Conservation (phyloP, 37 sponge, comb jelly and placozoan genomes). For the Halisarca cf. caerulea region DNA sequence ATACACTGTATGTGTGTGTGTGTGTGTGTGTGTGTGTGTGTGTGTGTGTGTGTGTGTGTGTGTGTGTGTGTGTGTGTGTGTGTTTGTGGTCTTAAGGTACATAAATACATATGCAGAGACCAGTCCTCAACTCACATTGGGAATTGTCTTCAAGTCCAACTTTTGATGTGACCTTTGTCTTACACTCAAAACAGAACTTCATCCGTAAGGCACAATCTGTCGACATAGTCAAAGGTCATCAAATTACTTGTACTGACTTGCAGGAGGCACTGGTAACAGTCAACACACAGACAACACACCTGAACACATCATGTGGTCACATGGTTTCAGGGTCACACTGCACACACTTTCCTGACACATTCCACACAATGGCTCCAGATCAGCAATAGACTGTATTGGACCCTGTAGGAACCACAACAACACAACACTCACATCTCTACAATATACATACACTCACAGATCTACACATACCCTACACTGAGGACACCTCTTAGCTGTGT, state of each 20-base stretch:
- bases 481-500: slow-evolving; percentile 82
- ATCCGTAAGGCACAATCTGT: background rate
- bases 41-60: too few relatives aligned
- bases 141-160: slow-evolving; percentile 62
- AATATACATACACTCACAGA: background rate
- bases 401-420: slow-evolving; percentile 20
- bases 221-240: background rate
- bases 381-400: slow-evolving; percentile 33
- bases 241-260: too few relatives aligned
- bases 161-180: background rate
- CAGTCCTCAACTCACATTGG: slow-evolving; percentile 50
- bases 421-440: background rate
- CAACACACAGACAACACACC: slow-evolving; percentile 41
- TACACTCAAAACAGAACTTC: background rate
- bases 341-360: slow-evolving; percentile 70
- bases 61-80: too few relatives aligned
- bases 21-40: too few relatives aligned
- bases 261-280: background rate
- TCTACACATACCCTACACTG: slow-evolving; percentile 58
- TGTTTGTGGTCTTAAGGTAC: too few relatives aligned
- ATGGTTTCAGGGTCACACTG: slow-evolving; percentile 74
- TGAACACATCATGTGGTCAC: slow-evolving; percentile 77
- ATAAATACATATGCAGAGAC: too few relatives aligned
- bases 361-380: slow-evolving; percentile 43
- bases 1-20: too few relatives aligned